A percentile compares a stretch with the other conserved stretches of the same genome.
Evolutionary conservation across 2,113 vertebrate genomes (phyloP).

Genomic region (Saguinus imperator): DNA sequence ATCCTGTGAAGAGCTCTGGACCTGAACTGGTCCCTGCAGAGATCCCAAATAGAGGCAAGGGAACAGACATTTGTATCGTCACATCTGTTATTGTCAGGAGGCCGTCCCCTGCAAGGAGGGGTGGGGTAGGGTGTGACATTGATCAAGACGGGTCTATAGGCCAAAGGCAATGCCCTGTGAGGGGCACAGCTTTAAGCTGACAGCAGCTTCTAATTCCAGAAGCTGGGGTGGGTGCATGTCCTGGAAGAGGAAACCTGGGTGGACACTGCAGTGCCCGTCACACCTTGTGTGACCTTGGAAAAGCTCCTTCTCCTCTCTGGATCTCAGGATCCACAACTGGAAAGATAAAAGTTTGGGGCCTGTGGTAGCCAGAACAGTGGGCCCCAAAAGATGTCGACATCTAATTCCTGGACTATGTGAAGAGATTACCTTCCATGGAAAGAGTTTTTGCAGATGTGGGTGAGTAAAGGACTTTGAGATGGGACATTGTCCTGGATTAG

Average conservation of each 20-base stretch:
- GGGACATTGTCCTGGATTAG: neutral
- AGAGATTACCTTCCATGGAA: neutral
- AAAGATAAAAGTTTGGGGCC: neutral
- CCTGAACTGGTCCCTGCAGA: neutral
- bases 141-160: neutral
- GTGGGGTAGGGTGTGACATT: neutral
- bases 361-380: neutral
- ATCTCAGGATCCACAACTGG: neutral
- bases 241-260: neutral
- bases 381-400: neutral
- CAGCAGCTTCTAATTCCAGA: neutral
- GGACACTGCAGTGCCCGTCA: no score
- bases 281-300: neutral
- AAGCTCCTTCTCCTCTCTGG: neutral
- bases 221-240: neutral
- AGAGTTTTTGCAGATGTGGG: neutral
- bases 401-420: neutral
- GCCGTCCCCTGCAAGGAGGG: neutral
- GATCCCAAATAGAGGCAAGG: neutral
- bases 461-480: neutral
- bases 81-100: neutral
- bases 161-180: neutral
- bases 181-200: neutral
- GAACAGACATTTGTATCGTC: neutral
- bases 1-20: neutral